phyloP scores from a whole-genome alignment of 2,113 vertebrate species.

The Lophotis ruficrista region DNA sequence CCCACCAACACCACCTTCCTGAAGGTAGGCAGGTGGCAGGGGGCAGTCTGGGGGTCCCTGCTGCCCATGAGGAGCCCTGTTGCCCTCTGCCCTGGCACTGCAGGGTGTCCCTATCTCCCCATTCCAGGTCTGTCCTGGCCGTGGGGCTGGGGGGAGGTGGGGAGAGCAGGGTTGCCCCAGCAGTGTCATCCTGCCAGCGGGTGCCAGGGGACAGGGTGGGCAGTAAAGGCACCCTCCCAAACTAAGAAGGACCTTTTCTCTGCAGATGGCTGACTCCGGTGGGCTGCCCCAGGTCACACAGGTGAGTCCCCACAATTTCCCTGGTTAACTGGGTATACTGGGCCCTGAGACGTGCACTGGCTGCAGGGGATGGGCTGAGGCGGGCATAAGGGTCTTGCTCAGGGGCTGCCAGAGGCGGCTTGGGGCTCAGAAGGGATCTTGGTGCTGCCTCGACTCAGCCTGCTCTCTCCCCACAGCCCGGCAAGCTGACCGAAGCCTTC shows the following conservation, averaged over 20 bases:
- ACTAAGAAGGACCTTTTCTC: not conserved
- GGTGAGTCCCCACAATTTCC: conserved; percentile 74
- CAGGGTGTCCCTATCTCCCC: not conserved
- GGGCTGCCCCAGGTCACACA: conserved; percentile 97
- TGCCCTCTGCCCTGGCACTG: not conserved
- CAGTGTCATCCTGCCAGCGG: not conserved
- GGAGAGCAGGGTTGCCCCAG: not conserved
- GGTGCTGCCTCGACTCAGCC: not conserved
- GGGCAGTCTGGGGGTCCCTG: fast-evolving
- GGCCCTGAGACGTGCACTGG: not conserved
- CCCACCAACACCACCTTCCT: conserved; percentile 96
- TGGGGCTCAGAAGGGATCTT: fast-evolving
- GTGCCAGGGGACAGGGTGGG: not conserved
- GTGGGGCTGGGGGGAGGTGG: not conserved
- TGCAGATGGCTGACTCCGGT: conserved; percentile 96
- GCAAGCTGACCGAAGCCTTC: conserved; percentile 96
- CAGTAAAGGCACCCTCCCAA: not conserved
- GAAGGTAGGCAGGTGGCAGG: conserved; percentile 79
- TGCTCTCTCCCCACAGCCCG: conserved; percentile 80
- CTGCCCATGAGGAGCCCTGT: not conserved
- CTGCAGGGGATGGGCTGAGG: not conserved
- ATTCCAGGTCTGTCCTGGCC: not conserved
- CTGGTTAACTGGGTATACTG: not conserved
- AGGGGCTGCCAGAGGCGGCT: not conserved
- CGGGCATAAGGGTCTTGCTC: fast-evolving